Evolutionary conservation across 2,113 vertebrate species (phyloP).

Genomic region (Cryptomyrus ogoouensis): DNA sequence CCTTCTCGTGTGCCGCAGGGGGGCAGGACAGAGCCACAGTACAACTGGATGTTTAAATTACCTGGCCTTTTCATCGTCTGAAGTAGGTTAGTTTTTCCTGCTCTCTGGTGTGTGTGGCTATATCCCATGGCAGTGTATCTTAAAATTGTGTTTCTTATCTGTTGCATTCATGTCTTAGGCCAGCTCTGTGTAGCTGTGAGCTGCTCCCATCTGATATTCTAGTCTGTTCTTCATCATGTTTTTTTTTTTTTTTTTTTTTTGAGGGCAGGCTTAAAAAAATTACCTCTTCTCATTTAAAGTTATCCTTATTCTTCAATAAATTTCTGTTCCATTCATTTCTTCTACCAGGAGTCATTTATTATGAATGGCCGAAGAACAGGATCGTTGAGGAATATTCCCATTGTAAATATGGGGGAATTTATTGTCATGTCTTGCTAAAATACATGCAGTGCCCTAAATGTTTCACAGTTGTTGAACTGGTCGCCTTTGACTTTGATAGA

Average conservation of each 20-base stretch:
- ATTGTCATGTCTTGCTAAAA: neutral
- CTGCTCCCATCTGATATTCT: slow-evolving; percentile 7
- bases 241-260: slow-evolving; percentile 7
- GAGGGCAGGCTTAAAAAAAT: neutral
- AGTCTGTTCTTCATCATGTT: neutral
- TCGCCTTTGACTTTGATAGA: too few relatives aligned
- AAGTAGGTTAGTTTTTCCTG: neutral
- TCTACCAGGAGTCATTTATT: neutral
- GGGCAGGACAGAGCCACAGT: neutral
- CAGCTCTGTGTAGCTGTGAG: neutral
- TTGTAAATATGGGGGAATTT: neutral
- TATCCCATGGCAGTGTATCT: slow-evolving; percentile 1
- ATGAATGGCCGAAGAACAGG: neutral
- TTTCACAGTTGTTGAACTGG: neutral
- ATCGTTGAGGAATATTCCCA: neutral
- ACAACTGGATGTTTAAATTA: neutral
- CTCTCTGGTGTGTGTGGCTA: neutral
- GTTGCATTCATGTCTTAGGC: neutral
- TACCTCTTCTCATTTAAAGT: neutral
- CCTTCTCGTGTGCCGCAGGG: neutral
- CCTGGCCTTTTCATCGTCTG: neutral
- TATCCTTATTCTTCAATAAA: neutral
- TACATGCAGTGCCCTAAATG: neutral
- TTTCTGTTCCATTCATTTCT: neutral
- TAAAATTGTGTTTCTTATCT: slow-evolving; percentile 1